Evolutionary conservation across 2,113 vertebrate genomes (phyloP), one percentile per base, ranked within the genome.

Genomic region (Anguilla rostrata): DNA sequence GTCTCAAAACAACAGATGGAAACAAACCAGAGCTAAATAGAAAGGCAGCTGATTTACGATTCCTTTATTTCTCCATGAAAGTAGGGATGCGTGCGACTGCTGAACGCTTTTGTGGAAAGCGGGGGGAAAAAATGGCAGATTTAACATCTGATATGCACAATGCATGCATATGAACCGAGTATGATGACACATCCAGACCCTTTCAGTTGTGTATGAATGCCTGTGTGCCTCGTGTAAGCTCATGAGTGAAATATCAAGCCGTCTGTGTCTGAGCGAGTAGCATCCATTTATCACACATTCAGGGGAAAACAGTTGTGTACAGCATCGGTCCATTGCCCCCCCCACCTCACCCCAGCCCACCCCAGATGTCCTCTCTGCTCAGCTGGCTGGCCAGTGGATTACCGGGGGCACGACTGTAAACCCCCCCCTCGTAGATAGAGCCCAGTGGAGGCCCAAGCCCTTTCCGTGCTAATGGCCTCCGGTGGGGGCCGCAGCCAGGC

Each of bases 321-420:
- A 26, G 22, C 22, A 12, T 7, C 6, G 5, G 5, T 4, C 6
- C 78, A 11, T 53, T 16, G 12, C 7, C 22, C 39, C 16, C 39
- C 16, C 6, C 78, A 78, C 39, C 16, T n/a, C n/a, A n/a, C 9
- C 9, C 39, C 7, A 39, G 0, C 88, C 75, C 79, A 39, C 53
- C 82, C 83, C 88, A 89, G 86, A 89, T 89, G 88, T 83, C 49
- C 12, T 29, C 11, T 87, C 39, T 83, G 8, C 81, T 78, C 80
- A 34, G 34, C 6, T 39, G 79, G 83, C 83, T 85, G 81, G 79
- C 26, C 49, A 40, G 40, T 53, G 41, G 86, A 83, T 83, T 84
- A 84, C 83, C 39, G 29, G 39, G 56, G 29, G 39, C 53, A 20
- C 9, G 82, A 53, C 39, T 78, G 39, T 34, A 40, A 56, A 78